A percentile compares a stretch with the other conserved stretches of the same genome.
These are phyloP conservation scores for Empis stercorea DNA, from an alignment of 2,888 invertebrate genomes.

Conservation along the genomic window DNA sequence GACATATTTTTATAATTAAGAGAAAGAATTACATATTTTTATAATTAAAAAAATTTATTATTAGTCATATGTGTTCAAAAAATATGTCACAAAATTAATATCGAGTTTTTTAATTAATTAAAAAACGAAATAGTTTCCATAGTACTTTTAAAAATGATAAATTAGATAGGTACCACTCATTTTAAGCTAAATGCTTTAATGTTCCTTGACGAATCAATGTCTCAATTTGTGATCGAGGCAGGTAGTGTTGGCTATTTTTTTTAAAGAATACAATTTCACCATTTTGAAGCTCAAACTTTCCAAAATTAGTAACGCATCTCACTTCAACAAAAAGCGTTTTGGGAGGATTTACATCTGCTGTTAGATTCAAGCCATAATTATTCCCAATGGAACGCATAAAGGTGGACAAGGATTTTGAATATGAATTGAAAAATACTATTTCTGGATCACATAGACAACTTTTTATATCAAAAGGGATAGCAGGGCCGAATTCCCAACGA, in stretches of 20 bases:
- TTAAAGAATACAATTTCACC: slow-evolving; percentile 81
- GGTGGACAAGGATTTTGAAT: slow-evolving; percentile 69
- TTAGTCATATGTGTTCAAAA: no score
- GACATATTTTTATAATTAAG: no score
- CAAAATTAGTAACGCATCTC: slow-evolving; percentile 78
- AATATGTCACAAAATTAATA: no score
- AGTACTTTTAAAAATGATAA: no score
- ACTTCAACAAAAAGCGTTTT: slow-evolving; percentile 89
- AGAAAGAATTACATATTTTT: no score
- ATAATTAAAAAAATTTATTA: no score
- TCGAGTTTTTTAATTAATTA: no score
- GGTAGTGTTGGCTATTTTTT: slow-evolving; percentile 81
- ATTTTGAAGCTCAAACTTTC: slow-evolving; percentile 85
- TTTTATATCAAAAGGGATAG: slow-evolving; percentile 75
- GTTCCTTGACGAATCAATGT: slow-evolving; percentile 81
- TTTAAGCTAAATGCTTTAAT: slow-evolving; percentile 54
- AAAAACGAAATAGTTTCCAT: no score
- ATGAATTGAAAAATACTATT: slow-evolving; percentile 76
- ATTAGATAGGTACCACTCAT: no score
- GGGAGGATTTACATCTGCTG: slow-evolving; percentile 78
- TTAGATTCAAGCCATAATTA: slow-evolving; percentile 71
- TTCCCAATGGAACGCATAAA: slow-evolving; percentile 87
- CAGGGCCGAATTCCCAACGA: slow-evolving; percentile 92
- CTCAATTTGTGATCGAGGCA: slow-evolving; percentile 81
- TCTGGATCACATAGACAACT: slow-evolving; percentile 68